These are phyloP conservation scores for Cololabis saira DNA, from an alignment of 2,113 vertebrate genomes.

Conservation along the genomic window DNA sequence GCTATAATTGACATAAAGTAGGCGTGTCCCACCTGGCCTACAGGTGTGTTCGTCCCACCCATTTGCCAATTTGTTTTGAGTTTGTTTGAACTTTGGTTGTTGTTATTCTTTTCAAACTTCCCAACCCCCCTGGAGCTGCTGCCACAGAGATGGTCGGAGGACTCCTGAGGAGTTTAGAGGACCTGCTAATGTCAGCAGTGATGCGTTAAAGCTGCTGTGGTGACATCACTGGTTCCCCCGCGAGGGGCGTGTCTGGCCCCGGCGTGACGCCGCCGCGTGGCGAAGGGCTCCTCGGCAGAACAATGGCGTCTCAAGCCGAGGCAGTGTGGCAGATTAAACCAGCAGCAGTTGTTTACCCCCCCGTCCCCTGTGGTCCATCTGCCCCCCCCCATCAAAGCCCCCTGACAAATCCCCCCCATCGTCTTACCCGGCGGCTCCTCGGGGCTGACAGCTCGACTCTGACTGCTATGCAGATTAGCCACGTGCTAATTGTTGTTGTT, in stretches of 20 bases:
- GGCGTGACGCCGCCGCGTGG: slow-evolving; percentile 63
- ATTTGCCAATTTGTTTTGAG: too few relatives aligned
- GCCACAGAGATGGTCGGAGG: too few relatives aligned
- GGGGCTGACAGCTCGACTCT: not conserved
- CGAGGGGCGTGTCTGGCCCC: slow-evolving; percentile 27
- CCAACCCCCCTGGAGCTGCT: too few relatives aligned
- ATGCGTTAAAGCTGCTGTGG: too few relatives aligned
- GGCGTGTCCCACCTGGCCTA: too few relatives aligned
- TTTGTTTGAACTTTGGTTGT: too few relatives aligned
- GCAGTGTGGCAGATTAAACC: slow-evolving; percentile 77
- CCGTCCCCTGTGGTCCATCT: slow-evolving; percentile 84
- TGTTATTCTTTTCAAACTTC: too few relatives aligned
- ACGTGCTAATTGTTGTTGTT: slow-evolving; percentile 91
- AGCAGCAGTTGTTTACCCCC: slow-evolving; percentile 83
- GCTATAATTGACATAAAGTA: too few relatives aligned
- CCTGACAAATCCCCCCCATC: slow-evolving; percentile 53
- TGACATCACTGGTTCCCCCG: too few relatives aligned
- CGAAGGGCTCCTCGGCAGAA: slow-evolving; percentile 61
- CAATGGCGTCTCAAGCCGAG: slow-evolving; percentile 55
- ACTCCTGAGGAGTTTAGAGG: too few relatives aligned
- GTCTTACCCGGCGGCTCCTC: slow-evolving; percentile 85
- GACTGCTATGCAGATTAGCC: slow-evolving; percentile 93
- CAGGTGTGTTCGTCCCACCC: too few relatives aligned
- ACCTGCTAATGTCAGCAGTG: too few relatives aligned
- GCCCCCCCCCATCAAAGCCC: slow-evolving; percentile 61